A percentile compares a stretch with the other conserved stretches of the same genome.
These are phyloP conservation scores for Dasypus novemcinctus DNA, from an alignment of 2,113 vertebrate genomes.

Conservation along the genomic window DNA sequence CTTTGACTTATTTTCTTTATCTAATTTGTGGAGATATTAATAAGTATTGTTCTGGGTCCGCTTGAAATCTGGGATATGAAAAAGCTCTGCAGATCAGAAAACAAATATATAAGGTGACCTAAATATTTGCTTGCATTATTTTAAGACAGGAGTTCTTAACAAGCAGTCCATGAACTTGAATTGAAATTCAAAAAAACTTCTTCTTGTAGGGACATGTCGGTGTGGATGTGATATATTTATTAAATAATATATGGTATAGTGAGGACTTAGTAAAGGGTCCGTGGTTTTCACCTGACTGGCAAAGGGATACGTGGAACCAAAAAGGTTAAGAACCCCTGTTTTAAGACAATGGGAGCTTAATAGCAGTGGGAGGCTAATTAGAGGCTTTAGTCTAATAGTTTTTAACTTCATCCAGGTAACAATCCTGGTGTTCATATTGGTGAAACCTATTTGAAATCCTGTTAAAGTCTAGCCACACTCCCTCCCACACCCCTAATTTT, in stretches of 20 bases:
- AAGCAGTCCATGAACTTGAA: too few species aligned
- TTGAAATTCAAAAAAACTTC: too few species aligned
- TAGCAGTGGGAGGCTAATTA: background rate
- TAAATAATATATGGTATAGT: too few species aligned
- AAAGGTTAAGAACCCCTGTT: too few species aligned
- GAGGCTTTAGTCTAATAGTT: background rate
- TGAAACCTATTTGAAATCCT: background rate
- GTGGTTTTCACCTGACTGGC: too few species aligned
- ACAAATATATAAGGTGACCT: background rate
- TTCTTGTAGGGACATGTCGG: too few species aligned
- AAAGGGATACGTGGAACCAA: too few species aligned
- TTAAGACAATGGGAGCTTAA: background rate
- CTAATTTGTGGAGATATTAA: background rate
- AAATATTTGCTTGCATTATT: background rate
- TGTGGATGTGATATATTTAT: too few species aligned
- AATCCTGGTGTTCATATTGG: background rate
- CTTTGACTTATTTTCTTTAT: background rate
- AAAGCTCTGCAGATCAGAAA: background rate
- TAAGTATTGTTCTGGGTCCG: background rate
- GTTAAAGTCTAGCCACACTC: background rate
- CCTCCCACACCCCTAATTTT: background rate
- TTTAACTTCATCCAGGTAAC: background rate
- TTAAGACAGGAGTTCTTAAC: background rate
- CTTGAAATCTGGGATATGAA: background rate
- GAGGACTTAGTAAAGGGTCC: too few species aligned